Conservation (phyloP, 2,797 vertebrate species). For the Micromesistius poutassou region DNA sequence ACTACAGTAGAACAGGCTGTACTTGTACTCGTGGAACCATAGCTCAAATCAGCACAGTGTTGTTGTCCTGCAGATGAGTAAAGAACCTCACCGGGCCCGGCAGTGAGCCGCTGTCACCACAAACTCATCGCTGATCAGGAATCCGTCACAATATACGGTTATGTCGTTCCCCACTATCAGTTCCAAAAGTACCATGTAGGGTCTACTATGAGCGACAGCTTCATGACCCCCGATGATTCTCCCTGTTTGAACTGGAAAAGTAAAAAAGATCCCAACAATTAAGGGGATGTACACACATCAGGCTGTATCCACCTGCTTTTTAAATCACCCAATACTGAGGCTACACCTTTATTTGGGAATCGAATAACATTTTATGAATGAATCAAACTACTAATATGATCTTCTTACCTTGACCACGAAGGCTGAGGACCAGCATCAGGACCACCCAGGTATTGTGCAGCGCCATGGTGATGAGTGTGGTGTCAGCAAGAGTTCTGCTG, state of each 20-base stretch:
- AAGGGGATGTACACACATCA: neutral
- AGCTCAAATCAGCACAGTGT: neutral
- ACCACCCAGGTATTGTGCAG: neutral
- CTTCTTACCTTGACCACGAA: conserved; percentile 29
- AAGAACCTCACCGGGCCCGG: conserved; percentile 31
- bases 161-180: fast-evolving
- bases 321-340: neutral
- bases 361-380: neutral
- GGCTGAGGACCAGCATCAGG: conserved; percentile 21
- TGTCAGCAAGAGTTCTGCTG: conserved; percentile 6
- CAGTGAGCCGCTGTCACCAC: conserved; percentile 68
- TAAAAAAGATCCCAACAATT: neutral
- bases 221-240: conserved; percentile 38
- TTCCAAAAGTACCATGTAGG: conserved; percentile 56
- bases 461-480: conserved; percentile 36
- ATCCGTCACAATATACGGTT: conserved; percentile 20
- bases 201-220: conserved; percentile 44
- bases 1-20: no score
- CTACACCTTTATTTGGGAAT: no score
- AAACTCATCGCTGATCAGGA: conserved; percentile 61
- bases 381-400: neutral
- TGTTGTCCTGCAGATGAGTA: neutral
- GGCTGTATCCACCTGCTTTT: neutral
- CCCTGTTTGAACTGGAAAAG: conserved; percentile 16
- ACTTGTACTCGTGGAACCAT: no score